Conservation (phyloP, 2,888 invertebrate species). For the Drosophila mercatorum region DNA sequence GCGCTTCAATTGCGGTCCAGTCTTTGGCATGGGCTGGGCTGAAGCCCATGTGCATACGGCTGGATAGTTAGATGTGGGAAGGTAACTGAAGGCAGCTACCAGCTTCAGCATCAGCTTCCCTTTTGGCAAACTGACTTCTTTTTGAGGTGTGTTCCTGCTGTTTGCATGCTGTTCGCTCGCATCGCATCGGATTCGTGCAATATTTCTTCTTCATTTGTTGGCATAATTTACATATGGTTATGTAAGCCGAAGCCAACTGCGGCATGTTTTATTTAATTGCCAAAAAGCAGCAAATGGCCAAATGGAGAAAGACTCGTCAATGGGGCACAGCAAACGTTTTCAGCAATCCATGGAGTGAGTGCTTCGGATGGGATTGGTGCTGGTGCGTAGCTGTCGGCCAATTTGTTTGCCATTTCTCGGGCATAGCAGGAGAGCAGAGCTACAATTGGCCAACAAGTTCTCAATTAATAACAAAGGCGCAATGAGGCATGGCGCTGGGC, state of each 20-base stretch:
- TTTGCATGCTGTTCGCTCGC: constrained; percentile 43
- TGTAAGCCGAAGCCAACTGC: constrained; percentile 59
- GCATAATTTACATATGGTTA: constrained; percentile 77
- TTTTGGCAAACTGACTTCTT: constrained; percentile 38
- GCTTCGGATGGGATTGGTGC: constrained; percentile 25
- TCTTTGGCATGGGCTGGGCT: constrained; percentile 50
- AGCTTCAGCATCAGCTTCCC: constrained; percentile 40
- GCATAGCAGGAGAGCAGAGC: constrained; percentile 36
- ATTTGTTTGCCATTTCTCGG: constrained; percentile 32
- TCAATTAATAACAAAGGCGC: constrained; percentile 30
- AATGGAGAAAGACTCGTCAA: constrained; percentile 56
- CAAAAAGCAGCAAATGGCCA: constrained; percentile 49
- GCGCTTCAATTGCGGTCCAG: constrained; percentile 73
- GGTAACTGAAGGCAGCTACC: constrained; percentile 45
- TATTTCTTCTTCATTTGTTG: constrained; percentile 77
- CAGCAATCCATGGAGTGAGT: constrained; percentile 19
- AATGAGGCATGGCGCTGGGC: constrained; percentile 25
- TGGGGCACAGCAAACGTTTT: constrained; percentile 48
- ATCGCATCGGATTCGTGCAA: constrained; percentile 48
- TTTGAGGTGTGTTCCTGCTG: constrained; percentile 71
- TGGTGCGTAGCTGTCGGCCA: constrained; percentile 34
- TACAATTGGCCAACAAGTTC: constrained; percentile 32
- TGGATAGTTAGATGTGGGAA: constrained; percentile 34
- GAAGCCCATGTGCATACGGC: constrained; percentile 34
- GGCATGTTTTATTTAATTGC: constrained; percentile 79